These are phyloP conservation scores for Lagorchestes hirsutus DNA, from an alignment of 2,797 vertebrate species.

Conservation along the genomic window DNA sequence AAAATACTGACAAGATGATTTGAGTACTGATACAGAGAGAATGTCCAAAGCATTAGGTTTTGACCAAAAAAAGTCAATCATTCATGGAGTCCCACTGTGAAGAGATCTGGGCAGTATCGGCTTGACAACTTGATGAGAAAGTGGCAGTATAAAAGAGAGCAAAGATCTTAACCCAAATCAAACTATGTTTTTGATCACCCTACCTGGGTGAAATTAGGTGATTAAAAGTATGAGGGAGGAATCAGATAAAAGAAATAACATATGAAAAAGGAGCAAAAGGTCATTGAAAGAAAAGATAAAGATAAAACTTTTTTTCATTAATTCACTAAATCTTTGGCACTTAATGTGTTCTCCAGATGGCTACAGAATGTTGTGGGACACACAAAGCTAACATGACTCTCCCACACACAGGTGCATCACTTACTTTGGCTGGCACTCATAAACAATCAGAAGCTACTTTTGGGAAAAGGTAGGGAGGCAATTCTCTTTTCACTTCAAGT, in stretches of 20 bases:
- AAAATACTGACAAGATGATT: background rate
- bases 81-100: background rate
- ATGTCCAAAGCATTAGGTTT: background rate
- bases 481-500: background rate
- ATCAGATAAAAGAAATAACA: background rate
- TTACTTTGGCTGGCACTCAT: constrained; percentile 21
- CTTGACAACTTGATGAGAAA: background rate
- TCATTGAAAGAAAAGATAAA: constrained; percentile 32
- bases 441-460: background rate
- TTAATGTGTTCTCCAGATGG: constrained; percentile 40
- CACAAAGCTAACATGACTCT: no score
- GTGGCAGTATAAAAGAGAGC: background rate
- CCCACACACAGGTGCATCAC: background rate
- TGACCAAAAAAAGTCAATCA: background rate
- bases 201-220: background rate
- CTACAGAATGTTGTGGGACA: background rate
- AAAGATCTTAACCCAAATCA: background rate
- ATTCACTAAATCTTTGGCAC: constrained; percentile 51
- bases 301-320: constrained; percentile 46
- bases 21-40: background rate
- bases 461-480: background rate
- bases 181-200: background rate
- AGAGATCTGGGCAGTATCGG: background rate
- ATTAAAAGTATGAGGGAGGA: background rate
- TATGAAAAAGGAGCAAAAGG: background rate